Percentiles rank a stretch among this genome's conserved stretches.
Evolutionary conservation across 2,113 vertebrate species (phyloP).

Genomic region (Promerops cafer): DNA sequence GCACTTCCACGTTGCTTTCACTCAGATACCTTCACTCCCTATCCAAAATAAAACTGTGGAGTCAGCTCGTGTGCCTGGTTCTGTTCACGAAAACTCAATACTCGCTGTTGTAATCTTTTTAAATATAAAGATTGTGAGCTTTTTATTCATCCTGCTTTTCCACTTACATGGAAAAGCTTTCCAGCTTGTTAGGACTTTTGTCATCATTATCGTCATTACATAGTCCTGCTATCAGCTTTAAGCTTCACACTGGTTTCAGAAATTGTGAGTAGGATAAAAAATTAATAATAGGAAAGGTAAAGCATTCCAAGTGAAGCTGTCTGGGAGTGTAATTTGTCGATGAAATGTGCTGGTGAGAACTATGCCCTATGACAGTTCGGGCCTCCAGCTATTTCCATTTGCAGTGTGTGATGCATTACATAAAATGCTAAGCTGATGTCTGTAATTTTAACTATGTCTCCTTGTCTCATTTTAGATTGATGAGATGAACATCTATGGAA

Average conservation of each 20-base stretch:
- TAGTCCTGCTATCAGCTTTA: neutral
- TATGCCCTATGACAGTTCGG: neutral
- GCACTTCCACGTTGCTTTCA: neutral
- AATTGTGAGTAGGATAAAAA: neutral
- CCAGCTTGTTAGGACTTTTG: neutral
- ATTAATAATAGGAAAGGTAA: neutral
- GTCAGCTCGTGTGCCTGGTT: neutral
- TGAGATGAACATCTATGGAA: constrained; percentile 91
- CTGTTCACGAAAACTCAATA: neutral
- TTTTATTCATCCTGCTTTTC: neutral
- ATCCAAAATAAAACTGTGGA: neutral
- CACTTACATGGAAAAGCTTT: neutral
- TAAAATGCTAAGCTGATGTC: neutral
- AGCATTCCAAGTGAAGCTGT: neutral
- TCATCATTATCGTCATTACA: neutral
- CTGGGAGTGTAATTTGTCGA: constrained; percentile 5
- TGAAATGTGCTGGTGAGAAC: constrained; percentile 1
- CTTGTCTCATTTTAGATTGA: constrained; percentile 80
- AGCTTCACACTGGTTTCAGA: neutral
- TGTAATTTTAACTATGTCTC: neutral
- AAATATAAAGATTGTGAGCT: neutral
- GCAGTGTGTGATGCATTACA: neutral
- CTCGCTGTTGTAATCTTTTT: neutral
- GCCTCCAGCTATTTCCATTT: constrained; percentile 27
- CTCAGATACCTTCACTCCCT: neutral